Percentiles rank a stretch among this genome's conserved stretches.
Evolutionary conservation across 2,797 vertebrate species (phyloP).

Genomic region (Crenichthys baileyi): DNA sequence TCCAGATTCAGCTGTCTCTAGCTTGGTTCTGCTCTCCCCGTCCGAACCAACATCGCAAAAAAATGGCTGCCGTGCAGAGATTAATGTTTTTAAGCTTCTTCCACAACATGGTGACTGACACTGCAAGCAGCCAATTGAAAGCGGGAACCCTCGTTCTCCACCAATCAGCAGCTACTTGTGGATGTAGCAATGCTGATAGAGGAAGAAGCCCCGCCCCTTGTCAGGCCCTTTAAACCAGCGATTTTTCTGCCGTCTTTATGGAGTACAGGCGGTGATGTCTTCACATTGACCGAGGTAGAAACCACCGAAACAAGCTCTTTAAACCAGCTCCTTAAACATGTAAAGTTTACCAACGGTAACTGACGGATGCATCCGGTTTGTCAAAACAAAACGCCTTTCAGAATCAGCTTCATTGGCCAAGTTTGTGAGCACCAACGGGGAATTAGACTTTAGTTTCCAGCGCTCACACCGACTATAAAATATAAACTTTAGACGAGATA

Average conservation of each 20-base stretch:
- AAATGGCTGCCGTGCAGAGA: conserved; percentile 7
- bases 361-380: not conserved
- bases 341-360: not conserved
- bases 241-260: not conserved
- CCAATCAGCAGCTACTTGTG: not conserved
- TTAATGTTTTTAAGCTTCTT: conserved; percentile 12
- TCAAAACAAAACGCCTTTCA: not conserved
- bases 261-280: not conserved
- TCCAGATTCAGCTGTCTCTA: not conserved
- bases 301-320: not conserved
- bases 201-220: not conserved
- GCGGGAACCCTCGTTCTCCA: not conserved
- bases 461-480: too few species aligned
- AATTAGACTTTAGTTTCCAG: too few species aligned
- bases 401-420: too few species aligned
- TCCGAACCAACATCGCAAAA: not conserved
- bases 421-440: too few species aligned
- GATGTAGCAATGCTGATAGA: not conserved
- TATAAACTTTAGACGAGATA: too few species aligned
- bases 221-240: not conserved
- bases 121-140: not conserved
- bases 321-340: too few species aligned
- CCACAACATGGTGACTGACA: not conserved
- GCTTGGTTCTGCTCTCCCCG: not conserved
- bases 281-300: not conserved